Base-by-base conservation (phyloP, 2,113 vertebrate species). In the Telmatochromis sp. region DNA sequence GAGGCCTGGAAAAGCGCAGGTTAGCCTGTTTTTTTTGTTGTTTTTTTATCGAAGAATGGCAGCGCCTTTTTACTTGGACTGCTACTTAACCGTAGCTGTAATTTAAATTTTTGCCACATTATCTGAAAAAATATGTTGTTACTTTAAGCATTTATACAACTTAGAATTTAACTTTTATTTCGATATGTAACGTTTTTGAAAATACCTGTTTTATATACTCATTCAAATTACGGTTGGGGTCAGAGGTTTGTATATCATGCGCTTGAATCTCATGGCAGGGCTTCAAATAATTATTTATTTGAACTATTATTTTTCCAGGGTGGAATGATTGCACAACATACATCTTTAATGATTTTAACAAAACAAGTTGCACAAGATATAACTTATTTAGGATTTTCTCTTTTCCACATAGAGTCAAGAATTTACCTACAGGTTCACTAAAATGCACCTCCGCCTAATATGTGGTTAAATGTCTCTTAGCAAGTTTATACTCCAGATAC, bases 1-100 rank as follows among this genome's bases (percentile, higher is more conserved):
- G 89, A 94, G 2, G 19, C 53, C 7, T 40, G 84, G 9, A 94
- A 90, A 85, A 89, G 28, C 14, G 10, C 80, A 93, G 95, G 95
- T 96, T 60, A 26, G 45, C 10, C 6, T 14, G 33, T 14, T 47
- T 73, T 73, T 26, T 7, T 6, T 45, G 4, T 5, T 12, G 9
- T 26, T 21, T 54, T 75, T 6, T 49, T 2, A 35, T 65, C n/a
- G 14, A 21, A 45, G 5, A 37, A 49, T 31, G 4, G 23, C 23
- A 47, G 42, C 23, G 9, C 26, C 15, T 49, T 28, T 70, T 78
- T 31, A 31, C 23, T 78, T 49, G 42, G 26, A 49, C 42, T 17
- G 60, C 47, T 73, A 31, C 11, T 53, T 68, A 15, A 31, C 6
- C 3, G 23, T 12, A 65, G 13, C 81, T 53, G 9, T 19, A 15